Base-by-base conservation (phyloP, 2,888 invertebrate species). In the Vanessa cardui region DNA sequence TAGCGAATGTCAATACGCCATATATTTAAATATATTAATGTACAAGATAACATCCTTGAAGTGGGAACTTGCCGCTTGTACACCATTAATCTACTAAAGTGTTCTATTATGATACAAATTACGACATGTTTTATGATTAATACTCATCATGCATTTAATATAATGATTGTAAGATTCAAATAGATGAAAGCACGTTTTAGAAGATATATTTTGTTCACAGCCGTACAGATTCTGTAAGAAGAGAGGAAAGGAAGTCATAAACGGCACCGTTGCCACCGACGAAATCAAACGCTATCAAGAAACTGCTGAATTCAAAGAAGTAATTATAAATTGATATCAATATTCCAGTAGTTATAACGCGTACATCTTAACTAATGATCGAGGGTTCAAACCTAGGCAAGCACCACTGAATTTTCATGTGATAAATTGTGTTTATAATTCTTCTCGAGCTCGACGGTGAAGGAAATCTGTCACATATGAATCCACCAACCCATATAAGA, bases 171-270 rank as follows among this genome's bases (percentile, higher is more conserved):
- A 3, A 12, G 8, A 9, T 0, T 39, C 8, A 33, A 33, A 33
- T 33, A 9, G 33, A 9, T 33, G 1, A 33, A 9, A 9, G 12
- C 9, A 39, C 9, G 0, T 12, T 39, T 39, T 21, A 21, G 4
- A 20, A 21, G 9, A 9, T 18, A 21, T 15, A 12, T 16, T 26
- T 54, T 39, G 1, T 39, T 76, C 75, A 49, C 61, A 80, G 80
- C 76, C 79, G 9, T 80, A 83, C 70, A 81, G 84, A 72, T 82
- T 83, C 59, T 94, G 94, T 71, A 74, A 83, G 0, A 74, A 73
- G 8, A 90, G 90, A 86, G 72, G 80, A 6, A 63, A 75, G 2
- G 76, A 80, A 46, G 77, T 85, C 6, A 72, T 74, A 9, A 72
- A 79, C n/a, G 76, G 76, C n/a, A 68, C 70, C 1, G 59, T 62